Base-by-base conservation (phyloP, 2,797 vertebrate species). In the Chaenodraco wilsoni region DNA sequence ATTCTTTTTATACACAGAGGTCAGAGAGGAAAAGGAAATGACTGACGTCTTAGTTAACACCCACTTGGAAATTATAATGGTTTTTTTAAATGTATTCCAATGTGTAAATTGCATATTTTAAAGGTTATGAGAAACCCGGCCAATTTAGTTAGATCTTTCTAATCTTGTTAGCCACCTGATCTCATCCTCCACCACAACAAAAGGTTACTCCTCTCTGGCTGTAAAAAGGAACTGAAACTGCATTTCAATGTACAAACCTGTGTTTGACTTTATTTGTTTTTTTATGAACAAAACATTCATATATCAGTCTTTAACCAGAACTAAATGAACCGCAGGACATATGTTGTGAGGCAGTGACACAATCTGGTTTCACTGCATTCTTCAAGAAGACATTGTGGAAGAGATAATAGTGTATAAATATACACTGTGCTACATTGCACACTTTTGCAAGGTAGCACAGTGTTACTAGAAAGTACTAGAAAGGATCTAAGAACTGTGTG, bases 1-100 rank as follows among this genome's bases (percentile, higher is more conserved):
- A 55, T 43, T 40, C 77, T 33, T 69, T 82, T 60, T 88, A 84
- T 82, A 77, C 41, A 60, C 50, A 48, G 27, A 23, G 70, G 21
- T 61, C 55, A 51, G n/a, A 1, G 6, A 72, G 55, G 43, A 43
- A 44, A 60, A 80, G 71, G 78, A 86, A 76, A 59, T 77, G 0
- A 0, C 8, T 72, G 75, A 76, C 78, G 80, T 70, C 74, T 68
- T 14, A 3, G 3, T 9, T 1, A 1, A 61, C 78, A 51, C 81
- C 62, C 69, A 60, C 78, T 9, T 65, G 55, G 27, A 67, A 76
- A 56, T 40, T 9, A 2, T 21, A 31, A 11, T 44, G 27, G 11
- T 40, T 56, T 31, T 14, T 40, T 43, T 10, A 17, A 4, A 1
- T 31, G 19, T 2, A 21, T 12, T 7, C 4, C 17, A 2, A 15